Base-by-base conservation (phyloP, 2,888 invertebrate genomes). In the Papilio protenor region DNA sequence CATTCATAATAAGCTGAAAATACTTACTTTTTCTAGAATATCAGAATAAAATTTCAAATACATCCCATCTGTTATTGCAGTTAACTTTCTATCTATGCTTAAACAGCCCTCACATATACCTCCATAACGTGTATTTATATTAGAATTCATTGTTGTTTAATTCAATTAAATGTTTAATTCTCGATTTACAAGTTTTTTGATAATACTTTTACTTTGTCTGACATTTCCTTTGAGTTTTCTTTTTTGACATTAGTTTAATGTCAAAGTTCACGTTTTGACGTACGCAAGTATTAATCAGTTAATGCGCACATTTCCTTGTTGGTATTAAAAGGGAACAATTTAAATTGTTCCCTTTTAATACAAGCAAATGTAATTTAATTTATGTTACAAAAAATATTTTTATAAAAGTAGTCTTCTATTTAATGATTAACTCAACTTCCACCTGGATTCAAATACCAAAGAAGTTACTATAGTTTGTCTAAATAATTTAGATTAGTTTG, bases 101-200 rank as follows among this genome's bases (percentile, higher is more conserved):
- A 78, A 57, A 21, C 78, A 78, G 14, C 75, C 78, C 33, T 73
- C 66, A 40, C 78, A 78, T 23, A 76, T 75, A 27, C 47, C 52
- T 18, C 49, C 23, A 23, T 70, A 61, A 11, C 55, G 16, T 27
- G n/a, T 12, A 18, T n/a, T 71, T n/a, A 14, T 5, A 33, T 33
- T 23, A 11, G 40, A 64, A 49, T 52, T 64, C 76, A 76, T 71
- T 52, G 71, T 5, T 49, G 66, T 69, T 69, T 69, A n/a, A 45
- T 69, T 45, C 45, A 69, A 45, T 69, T 45, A 18, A n/a, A 45
- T 1, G n/a, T 45, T 69, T 66, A 18, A n/a, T 21, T 21, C 45
- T n/a, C 71, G 27, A 33, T 45, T 57, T 33, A 23, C 33, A 55
- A n/a, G 14, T 57, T 73, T 45, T 73, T 45, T 59, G 40, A n/a